Percentiles rank a stretch among this genome's conserved stretches.
These are phyloP conservation scores for Coboldia fuscipes DNA, from an alignment of 1,140 invertebrate genomes.

Conservation along the genomic window DNA sequence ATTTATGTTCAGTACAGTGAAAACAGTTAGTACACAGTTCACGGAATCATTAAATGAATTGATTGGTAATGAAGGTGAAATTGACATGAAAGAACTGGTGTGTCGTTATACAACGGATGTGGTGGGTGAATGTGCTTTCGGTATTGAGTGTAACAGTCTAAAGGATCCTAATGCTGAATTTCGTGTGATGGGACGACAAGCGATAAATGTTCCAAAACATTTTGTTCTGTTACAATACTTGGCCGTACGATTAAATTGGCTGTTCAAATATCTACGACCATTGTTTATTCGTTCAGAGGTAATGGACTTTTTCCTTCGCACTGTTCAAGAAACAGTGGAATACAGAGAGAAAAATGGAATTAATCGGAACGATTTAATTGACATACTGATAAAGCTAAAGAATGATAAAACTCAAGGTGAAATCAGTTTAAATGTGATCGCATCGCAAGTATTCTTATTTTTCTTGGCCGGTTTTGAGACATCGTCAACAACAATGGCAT, in stretches of 20 bases:
- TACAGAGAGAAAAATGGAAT: constrained; percentile 21
- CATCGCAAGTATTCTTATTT: constrained; percentile 34
- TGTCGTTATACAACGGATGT: constrained; percentile 22
- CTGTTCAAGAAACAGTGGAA: constrained; percentile 28
- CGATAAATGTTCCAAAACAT: constrained; percentile 4
- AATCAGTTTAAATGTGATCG: constrained; percentile 13
- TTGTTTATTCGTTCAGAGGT: neutral
- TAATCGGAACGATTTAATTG: constrained; percentile 23
- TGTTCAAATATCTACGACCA: neutral
- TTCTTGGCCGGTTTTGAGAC: constrained; percentile 40
- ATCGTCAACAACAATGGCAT: constrained; percentile 23
- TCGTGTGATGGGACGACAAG: constrained; percentile 5
- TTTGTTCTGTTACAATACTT: too few relatives aligned
- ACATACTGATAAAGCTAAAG: constrained; percentile 22
- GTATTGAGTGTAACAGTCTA: constrained; percentile 17
- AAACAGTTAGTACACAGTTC: constrained; percentile 7
- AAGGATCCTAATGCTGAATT: constrained; percentile 16
- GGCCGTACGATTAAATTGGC: too few relatives aligned
- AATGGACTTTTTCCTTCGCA: constrained; percentile 6
- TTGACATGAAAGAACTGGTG: constrained; percentile 19
- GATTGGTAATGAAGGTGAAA: too few relatives aligned
- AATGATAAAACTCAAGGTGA: constrained; percentile 9
- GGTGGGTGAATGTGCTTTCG: constrained; percentile 22
- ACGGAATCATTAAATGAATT: constrained; percentile 2
- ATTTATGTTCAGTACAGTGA: constrained; percentile 18